Base-by-base conservation (phyloP, 2,888 invertebrate genomes). In the Orchesellides sinensis region DNA sequence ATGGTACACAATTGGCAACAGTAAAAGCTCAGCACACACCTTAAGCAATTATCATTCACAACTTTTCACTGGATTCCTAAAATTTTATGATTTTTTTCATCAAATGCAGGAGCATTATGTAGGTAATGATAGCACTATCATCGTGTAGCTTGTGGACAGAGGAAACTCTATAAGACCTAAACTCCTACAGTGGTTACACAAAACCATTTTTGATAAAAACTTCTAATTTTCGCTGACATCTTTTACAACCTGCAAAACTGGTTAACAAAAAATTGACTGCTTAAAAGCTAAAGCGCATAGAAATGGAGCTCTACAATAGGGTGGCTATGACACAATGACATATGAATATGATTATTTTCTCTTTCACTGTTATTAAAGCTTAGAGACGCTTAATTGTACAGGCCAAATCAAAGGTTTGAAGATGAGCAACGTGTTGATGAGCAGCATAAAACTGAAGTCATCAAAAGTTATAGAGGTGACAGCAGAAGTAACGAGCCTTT, bases 21-120 rank as follows among this genome's bases (percentile, higher is more conserved):
- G 63, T 49, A 61, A 75, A 66, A 63, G 19, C 68, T 78, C 47
- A 66, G 69, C 69, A 69, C 78, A 69, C 69, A 78, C 78, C 78
- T 78, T 78, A 14, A 56, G 70, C 63, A 70, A 78, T 78, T 70
- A 78, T 52, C 70, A 78, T 78, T 70, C 45, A 54, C 14, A 14
- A 19, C 23, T 45, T 59, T 68, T 49, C 32, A 54, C 66, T 45
- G 56, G 10, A 56, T 65, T 75, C 54, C 66, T 66, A 25, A 66
- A 68, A 29, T 49, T 73, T 19, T 45, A 27, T 19, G 27, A 32
- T 14, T 12, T 6, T 35, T 45, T 23, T 40, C 35, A 45, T 25
- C n/a, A 29, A 45, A 40, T 14, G 19, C 29, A 66, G 66, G 45
- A 45, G 66, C 49, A 65, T 65, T 75, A 66, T 35, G 40, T 25